phyloP scores from a whole-genome alignment of 2,888 invertebrate genomes.

The Hydriomena furcata region DNA sequence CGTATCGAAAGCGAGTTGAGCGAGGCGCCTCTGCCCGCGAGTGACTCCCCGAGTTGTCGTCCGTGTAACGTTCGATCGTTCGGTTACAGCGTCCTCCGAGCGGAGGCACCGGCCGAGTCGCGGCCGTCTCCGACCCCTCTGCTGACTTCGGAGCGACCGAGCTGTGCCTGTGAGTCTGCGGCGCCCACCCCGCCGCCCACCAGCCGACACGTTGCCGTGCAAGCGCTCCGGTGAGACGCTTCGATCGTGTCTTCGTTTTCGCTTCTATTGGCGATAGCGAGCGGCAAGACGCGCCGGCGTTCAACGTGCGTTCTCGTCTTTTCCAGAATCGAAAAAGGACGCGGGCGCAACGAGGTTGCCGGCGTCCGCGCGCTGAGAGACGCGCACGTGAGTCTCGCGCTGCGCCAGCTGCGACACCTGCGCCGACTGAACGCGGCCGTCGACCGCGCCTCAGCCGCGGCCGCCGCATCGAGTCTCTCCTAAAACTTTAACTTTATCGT shows the following conservation, averaged over 20 bases:
- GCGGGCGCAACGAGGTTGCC: constrained; percentile 37
- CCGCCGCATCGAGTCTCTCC: neutral
- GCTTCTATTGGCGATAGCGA: neutral
- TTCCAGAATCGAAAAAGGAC: neutral
- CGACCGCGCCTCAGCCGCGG: constrained; percentile 35
- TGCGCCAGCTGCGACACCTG: constrained; percentile 60
- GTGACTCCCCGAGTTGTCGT: too few species aligned
- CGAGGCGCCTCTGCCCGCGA: too few species aligned
- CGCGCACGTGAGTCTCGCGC: constrained; percentile 58
- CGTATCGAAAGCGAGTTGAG: too few species aligned
- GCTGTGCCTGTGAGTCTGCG: neutral
- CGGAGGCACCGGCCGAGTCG: neutral
- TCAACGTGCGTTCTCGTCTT: too few species aligned
- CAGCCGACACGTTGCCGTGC: constrained; percentile 28
- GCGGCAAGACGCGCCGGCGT: neutral
- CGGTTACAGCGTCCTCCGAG: neutral
- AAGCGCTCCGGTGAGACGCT: constrained; percentile 15
- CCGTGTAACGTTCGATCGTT: too few species aligned
- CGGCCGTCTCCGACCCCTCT: neutral
- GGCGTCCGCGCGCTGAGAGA: constrained; percentile 58
- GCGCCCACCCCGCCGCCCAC: too few species aligned
- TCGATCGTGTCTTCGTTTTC: neutral
- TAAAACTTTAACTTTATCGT: too few species aligned
- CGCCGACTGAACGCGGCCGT: constrained; percentile 58
- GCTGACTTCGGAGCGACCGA: neutral